Evolutionary conservation across 2,888 invertebrate genomes (phyloP), one percentile per base, ranked within the genome.

Genomic region (Parasteatoda lunata): DNA sequence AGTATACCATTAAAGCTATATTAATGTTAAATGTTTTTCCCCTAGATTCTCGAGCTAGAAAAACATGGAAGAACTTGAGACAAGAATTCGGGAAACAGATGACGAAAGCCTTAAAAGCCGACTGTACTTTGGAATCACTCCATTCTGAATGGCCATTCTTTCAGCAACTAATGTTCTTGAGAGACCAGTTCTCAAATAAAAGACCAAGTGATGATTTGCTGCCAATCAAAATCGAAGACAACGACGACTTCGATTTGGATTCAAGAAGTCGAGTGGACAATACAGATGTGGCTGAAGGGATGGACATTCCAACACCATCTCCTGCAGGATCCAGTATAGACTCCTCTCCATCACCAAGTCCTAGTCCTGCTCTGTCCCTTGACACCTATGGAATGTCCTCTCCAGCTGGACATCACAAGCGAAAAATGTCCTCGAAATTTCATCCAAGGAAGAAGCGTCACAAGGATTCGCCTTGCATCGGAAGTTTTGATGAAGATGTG

Each of bases 81-180:
- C 70, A 70, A 7, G 70, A 70, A n/a, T 70, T 70, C 49, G 70
- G 70, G 48, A 70, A 70, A n/a, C 70, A 70, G 49, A n/a, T 70
- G 70, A 11, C 48, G 48, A 70, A 70, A 49, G 49, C 48, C 48
- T n/a, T 48, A 5, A 48, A 48, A 47, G 48, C 47, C n/a, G n/a
- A n/a, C 2, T 47, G 70, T 5, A 49, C 47, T 6, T n/a, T 49
- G 3, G n/a, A 9, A 7, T 48, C 70, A 6, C 48, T 48, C n/a
- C 48, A 70, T n/a, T 48, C 49, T n/a, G 48, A 70, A n/a, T 70
- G 70, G 70, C 70, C 70, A 9, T 70, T 48, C 49, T 70, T 70
- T 49, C 70, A 70, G 70, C 47, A 70, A n/a, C 70, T 70, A 6
- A 47, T 70, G 48, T 70, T 70, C 49, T 49, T 70, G 11, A 47